Conservation (phyloP, 2,113 vertebrate species). For the Daubentonia madagascariensis region DNA sequence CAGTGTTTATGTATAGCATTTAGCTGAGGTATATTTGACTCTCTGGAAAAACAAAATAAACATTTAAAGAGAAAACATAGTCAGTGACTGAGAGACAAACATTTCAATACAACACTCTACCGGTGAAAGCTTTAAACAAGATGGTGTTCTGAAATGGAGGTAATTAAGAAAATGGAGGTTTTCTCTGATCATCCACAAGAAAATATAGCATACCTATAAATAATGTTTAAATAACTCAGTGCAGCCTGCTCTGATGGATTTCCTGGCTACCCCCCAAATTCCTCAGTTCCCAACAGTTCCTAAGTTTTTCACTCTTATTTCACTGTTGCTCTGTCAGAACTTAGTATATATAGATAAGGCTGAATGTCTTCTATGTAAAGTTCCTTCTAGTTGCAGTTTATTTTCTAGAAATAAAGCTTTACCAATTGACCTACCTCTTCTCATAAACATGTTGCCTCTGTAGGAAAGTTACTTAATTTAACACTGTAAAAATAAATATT, state of each 20-base stretch:
- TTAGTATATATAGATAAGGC: rapidly evolving
- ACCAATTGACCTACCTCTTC: background rate
- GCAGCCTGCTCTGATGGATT: too few species aligned
- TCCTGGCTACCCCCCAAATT: background rate
- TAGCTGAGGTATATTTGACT: background rate
- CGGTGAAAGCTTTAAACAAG: background rate
- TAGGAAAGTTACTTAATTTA: background rate
- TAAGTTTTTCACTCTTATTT: background rate
- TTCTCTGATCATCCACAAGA: too few species aligned
- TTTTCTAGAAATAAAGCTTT: background rate
- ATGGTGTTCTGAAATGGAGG: background rate
- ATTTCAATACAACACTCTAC: background rate
- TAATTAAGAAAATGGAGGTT: background rate
- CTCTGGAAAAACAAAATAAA: background rate
- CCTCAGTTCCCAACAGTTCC: background rate
- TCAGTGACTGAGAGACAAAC: background rate
- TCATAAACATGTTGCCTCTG: background rate
- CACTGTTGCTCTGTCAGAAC: background rate
- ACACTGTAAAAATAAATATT: background rate
- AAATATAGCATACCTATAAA: background rate
- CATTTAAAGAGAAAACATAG: background rate
- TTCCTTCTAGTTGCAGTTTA: background rate
- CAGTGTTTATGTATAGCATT: background rate
- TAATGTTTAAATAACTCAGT: rapidly evolving
- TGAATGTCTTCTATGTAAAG: rapidly evolving